Percentiles rank a stretch among this genome's conserved stretches.
Conservation (phyloP, 2,797 vertebrate species). For the Antrozous pallidus region DNA sequence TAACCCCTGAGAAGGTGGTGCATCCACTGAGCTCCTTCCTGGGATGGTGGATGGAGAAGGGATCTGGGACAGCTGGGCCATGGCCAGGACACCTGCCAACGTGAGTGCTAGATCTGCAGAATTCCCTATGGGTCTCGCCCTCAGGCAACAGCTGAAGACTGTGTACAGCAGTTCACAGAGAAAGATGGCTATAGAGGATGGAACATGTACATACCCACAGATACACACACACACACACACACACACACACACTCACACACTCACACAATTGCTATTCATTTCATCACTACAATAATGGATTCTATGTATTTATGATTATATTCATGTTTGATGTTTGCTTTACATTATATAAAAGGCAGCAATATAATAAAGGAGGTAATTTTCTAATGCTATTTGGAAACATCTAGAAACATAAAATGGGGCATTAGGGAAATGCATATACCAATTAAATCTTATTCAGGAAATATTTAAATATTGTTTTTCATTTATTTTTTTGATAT, state of each 20-base stretch:
- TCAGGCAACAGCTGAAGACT: background rate
- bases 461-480: slow-evolving; percentile 27
- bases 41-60: background rate
- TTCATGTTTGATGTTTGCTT: background rate
- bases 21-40: background rate
- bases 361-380: background rate
- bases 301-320: background rate
- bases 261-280: background rate
- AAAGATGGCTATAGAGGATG: background rate
- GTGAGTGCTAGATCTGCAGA: background rate
- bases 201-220: background rate
- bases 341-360: background rate
- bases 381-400: background rate
- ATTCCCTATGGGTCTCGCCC: background rate
- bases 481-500: slow-evolving; percentile 46
- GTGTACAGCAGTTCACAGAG: background rate
- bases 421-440: background rate
- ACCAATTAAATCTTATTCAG: background rate
- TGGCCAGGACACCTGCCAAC: background rate
- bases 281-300: background rate
- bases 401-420: background rate
- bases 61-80: accelerated
- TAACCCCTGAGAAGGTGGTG: background rate
- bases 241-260: background rate
- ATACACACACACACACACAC: background rate